Conservation (phyloP, 2,113 vertebrate genomes). For the Clarias batrachus region DNA sequence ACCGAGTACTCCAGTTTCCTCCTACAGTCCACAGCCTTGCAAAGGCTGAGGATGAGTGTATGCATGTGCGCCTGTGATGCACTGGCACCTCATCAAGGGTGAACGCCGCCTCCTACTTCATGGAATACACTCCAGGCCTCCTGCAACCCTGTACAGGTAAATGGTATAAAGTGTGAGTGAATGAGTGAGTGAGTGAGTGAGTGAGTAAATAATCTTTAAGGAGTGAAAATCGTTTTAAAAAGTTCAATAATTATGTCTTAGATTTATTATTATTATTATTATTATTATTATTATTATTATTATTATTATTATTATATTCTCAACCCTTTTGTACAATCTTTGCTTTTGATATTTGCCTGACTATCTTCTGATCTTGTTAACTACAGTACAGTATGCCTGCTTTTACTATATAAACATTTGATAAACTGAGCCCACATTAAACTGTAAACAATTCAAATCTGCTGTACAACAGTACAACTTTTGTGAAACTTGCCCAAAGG, state of each 20-base stretch:
- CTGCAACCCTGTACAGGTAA: too few relatives aligned
- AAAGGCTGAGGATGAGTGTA: too few relatives aligned
- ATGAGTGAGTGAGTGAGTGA: too few relatives aligned
- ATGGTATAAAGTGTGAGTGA: too few relatives aligned
- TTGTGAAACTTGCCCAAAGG: neutral
- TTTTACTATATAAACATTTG: neutral
- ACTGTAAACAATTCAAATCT: conserved; percentile 5
- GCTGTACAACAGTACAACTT: conserved; percentile 7
- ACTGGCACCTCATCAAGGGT: too few relatives aligned
- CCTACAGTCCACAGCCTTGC: too few relatives aligned
- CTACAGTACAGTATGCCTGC: neutral
- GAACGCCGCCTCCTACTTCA: too few relatives aligned
- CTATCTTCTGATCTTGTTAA: neutral
- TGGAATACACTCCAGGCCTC: too few relatives aligned
- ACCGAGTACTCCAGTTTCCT: too few relatives aligned
- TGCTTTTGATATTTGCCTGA: neutral
- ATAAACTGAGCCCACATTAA: neutral
- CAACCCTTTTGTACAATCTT: neutral
- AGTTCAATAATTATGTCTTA: neutral
- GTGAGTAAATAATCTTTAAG: neutral
- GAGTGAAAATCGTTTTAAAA: neutral
- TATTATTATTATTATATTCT: neutral
- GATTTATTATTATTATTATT: neutral
- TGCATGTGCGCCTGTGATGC: too few relatives aligned
- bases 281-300: neutral